Evolutionary conservation across 1,140 invertebrate species (phyloP).

Genomic region (Heterodera schachtii): DNA sequence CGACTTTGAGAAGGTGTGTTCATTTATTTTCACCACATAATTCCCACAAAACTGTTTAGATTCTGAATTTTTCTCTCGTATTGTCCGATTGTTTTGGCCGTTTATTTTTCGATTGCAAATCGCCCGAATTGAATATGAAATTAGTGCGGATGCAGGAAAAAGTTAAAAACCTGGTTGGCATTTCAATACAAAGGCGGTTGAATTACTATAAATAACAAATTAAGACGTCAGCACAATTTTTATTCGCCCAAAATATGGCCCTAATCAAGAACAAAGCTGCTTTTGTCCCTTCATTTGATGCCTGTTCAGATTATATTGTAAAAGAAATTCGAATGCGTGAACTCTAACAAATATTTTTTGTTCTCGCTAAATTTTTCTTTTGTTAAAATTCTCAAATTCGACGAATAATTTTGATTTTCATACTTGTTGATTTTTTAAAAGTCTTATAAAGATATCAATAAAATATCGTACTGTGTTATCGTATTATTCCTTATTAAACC

Average conservation of each 20-base stretch:
- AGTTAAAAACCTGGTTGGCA: conserved; percentile 10
- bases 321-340: conserved; percentile 18
- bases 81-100: conserved; percentile 16
- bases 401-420: too few relatives aligned
- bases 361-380: too few relatives aligned
- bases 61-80: conserved; percentile 10
- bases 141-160: background rate
- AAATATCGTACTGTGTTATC: too few relatives aligned
- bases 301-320: conserved; percentile 14
- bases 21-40: background rate
- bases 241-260: background rate
- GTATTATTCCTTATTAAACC: too few relatives aligned
- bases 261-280: conserved; percentile 3
- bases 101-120: background rate
- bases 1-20: conserved; percentile 17
- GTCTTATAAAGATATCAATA: too few relatives aligned
- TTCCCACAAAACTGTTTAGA: background rate
- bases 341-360: conserved; percentile 8
- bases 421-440: too few relatives aligned
- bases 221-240: background rate
- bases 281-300: background rate
- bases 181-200: background rate
- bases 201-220: background rate
- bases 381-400: too few relatives aligned
- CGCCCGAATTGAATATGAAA: conserved; percentile 4